Base-by-base conservation (phyloP, 2,113 vertebrate species). In the Serinus canaria region DNA sequence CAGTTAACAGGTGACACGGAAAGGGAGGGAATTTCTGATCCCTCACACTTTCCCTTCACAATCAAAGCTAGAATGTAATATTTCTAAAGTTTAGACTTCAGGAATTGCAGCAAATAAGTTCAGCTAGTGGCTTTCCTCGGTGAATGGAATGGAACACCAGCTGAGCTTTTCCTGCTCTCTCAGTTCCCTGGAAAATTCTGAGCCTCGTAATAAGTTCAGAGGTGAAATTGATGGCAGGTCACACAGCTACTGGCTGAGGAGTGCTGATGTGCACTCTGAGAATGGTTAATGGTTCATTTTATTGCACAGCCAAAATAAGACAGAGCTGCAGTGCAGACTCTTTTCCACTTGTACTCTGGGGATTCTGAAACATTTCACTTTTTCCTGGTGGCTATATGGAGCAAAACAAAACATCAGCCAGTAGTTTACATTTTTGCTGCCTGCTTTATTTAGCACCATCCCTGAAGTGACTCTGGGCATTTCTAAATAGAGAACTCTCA, bases 381-480 rank as follows among this genome's bases (percentile, higher is more conserved):
- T 84, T 94, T 95, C 56, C 80, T 91, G 47, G 73, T 94, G 91
- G 94, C 83, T 96, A 79, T 92, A 94, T 76, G 87, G 91, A 95
- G 87, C 87, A 96, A 94, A 96, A 87, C 83, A 96, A 95, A 97
- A 91, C 77, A 94, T 62, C 76, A 79, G 83, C 53, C 44, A 8
- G 77, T 79, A 95, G 91, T 94, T 95, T 95, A 96, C 92, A 92
- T 95, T 95, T 92, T 94, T 87, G 44, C 73, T 92, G 80, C 81
- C 77, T 95, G 83, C 94, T 95, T 95, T 96, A 94, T 96, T 94
- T 97, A 97, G 94, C 69, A 60, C 49, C 73, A 94, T 63, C 80
- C 69, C 87, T 56, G 80, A 75, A 95, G 41, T 94, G 83, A 84
- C 86, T 95, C 60, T 90, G 79, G 60, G 69, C 92, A 89, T 94